These are phyloP conservation scores for Cyphomyrmex costatus DNA, from an alignment of 1,140 invertebrate genomes.

Conservation along the genomic window DNA sequence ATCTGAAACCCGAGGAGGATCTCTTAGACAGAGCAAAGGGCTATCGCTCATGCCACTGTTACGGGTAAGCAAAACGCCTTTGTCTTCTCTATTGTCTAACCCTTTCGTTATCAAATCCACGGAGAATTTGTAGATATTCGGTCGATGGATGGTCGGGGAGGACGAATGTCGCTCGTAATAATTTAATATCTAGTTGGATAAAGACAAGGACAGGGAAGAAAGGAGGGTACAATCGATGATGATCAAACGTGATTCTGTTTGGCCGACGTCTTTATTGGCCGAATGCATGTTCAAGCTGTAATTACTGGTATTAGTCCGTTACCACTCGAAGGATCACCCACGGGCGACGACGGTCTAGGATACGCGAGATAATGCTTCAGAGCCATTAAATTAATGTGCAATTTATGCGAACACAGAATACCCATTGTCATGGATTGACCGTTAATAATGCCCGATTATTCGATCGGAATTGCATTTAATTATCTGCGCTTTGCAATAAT, in stretches of 20 bases:
- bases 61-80: neutral
- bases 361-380: constrained; percentile 42
- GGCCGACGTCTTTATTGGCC: constrained; percentile 22
- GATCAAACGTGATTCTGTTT: constrained; percentile 46
- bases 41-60: neutral
- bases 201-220: neutral
- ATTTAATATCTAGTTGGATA: neutral
- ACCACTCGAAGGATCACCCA: constrained; percentile 25
- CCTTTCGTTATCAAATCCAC: neutral
- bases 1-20: constrained; percentile 29
- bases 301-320: constrained; percentile 51
- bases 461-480: constrained; percentile 60
- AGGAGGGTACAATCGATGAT: neutral
- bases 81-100: constrained; percentile 17
- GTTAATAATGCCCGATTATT: constrained; percentile 56
- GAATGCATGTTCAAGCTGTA: constrained; percentile 1
- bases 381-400: constrained; percentile 56
- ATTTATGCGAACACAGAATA: constrained; percentile 46
- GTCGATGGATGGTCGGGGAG: neutral
- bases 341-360: constrained; percentile 21
- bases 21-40: constrained; percentile 33
- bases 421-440: constrained; percentile 38
- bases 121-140: neutral
- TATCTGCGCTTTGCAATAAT: constrained; percentile 54
- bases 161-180: neutral